Evolutionary conservation across 35 echinoderm and acorn worm species (phyloP), one percentile per base, ranked within the genome.

Genomic region (Apostichopus californicus): DNA sequence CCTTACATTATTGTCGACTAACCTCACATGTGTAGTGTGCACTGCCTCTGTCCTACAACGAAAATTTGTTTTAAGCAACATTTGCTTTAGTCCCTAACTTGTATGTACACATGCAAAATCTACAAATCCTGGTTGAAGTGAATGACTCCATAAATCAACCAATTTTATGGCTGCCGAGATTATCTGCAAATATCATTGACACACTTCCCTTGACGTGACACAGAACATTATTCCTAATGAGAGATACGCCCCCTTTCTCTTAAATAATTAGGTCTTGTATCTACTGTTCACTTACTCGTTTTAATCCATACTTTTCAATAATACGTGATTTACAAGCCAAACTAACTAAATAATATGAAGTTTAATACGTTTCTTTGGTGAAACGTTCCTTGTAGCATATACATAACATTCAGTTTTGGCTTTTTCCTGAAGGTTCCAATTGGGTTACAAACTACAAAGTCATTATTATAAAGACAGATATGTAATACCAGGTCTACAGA

Each of bases 81-180:
- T 5, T 5, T 13, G 52, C 24, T 46, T 80, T 80, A 6, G 34
- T 20, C 4, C 6, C 9, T 77, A 77, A 20, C 52, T 1, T 46
- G 34, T 80, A 77, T 54, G 89, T 94, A 73, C 88, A 90, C 93
- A 94, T 94, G 70, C 93, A 94, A 56, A 84, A 57, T 9, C 93
- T 46, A 86, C 93, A 91, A 71, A 94, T 83, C 55, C 46, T 81
- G 79, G 25, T 81, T 81, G 79, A 26, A 5, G 17, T 17, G 54
- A 81, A 81, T 52, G 79, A 81, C 25, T 81, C 78, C 23, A 55
- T 80, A 1, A 80, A 80, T 28, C 78, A 20, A 80, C 78, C 78
- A 46, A 80, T 23, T 80, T 6, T 0, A 46, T 80, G 78, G 26
- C 78, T 80, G 24, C 21, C 78, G 6, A 80, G 78, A 46, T 80